These are phyloP conservation scores for Mimachlamys varia DNA, from an alignment of 2,888 invertebrate species.

Conservation along the genomic window DNA sequence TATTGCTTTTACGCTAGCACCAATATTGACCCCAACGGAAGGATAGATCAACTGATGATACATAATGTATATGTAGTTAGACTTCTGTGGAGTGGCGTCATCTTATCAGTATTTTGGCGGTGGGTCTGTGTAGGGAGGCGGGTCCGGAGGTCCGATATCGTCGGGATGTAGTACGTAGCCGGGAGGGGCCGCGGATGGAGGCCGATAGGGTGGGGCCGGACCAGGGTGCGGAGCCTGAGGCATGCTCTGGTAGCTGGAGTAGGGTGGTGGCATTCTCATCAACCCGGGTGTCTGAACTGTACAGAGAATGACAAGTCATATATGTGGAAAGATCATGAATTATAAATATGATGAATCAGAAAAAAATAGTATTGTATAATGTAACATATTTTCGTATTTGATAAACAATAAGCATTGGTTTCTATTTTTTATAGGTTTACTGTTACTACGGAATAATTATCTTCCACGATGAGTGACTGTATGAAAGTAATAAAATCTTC, in stretches of 20 bases:
- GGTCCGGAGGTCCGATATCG: background rate
- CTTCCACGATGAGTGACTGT: no score
- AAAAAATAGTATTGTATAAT: no score
- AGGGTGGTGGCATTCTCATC: background rate
- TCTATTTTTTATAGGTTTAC: no score
- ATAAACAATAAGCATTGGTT: no score
- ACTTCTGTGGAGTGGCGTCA: background rate
- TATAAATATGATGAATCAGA: background rate
- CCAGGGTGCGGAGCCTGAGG: background rate
- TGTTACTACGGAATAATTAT: no score
- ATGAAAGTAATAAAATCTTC: no score
- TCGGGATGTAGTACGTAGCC: background rate
- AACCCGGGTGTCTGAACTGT: background rate
- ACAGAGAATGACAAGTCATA: background rate
- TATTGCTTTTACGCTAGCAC: no score
- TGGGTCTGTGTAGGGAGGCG: background rate
- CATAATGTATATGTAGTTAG: no score
- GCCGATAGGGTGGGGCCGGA: background rate
- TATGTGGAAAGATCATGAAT: background rate
- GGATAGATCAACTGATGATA: no score
- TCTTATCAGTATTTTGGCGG: background rate
- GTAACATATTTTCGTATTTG: no score
- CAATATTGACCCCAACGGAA: no score
- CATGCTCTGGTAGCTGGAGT: background rate
- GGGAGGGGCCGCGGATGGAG: background rate